Base-by-base conservation (phyloP, 1,140 invertebrate genomes). In the Bicyclus anynana region DNA sequence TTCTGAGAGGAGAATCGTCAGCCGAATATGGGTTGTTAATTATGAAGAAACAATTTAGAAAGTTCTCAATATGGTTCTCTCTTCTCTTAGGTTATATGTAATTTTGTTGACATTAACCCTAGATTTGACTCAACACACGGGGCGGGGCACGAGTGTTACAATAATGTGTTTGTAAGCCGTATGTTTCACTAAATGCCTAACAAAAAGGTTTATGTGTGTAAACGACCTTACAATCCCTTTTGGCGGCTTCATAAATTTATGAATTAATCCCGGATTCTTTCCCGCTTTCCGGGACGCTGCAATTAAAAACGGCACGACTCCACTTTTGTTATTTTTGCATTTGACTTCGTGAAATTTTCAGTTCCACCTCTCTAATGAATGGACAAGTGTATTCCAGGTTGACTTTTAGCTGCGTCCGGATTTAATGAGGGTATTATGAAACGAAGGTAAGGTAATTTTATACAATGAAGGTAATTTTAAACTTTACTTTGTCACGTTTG, bases 311-410 rank as follows among this genome's bases (percentile, higher is more conserved):
- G 53, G 56, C 29, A 52, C 57, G 50, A 27, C 20, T 53, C 13
- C 33, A 53, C 57, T 53, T 59, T 59, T 59, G 57, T 59, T 59
- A 53, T 59, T 59, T 59, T 59, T 53, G 57, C 50, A 46, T 59
- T 59, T 59, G 57, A 59, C 57, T 59, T 59, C 53, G 57, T 53
- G 51, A 59, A 59, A 49, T 59, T 47, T 53, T 52, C 57, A 52
- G 56, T 44, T 44, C 5, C 29, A 35, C 48, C 46, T 47, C 46
- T 52, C 52, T 59, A 59, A 59, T 59, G 57, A 59, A 59, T 59
- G 40, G 50, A 52, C 57, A 59, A 59, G 57, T 53, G 50, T 59
- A 47, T 59, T 47, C 29, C 50, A 46, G 49, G 42, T 59, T 59
- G 57, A 59, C 42, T 38, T 59, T 53, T 44, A 14, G 40, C 42